Conservation (phyloP, 2,797 vertebrate species). For the Semotilus atromaculatus region DNA sequence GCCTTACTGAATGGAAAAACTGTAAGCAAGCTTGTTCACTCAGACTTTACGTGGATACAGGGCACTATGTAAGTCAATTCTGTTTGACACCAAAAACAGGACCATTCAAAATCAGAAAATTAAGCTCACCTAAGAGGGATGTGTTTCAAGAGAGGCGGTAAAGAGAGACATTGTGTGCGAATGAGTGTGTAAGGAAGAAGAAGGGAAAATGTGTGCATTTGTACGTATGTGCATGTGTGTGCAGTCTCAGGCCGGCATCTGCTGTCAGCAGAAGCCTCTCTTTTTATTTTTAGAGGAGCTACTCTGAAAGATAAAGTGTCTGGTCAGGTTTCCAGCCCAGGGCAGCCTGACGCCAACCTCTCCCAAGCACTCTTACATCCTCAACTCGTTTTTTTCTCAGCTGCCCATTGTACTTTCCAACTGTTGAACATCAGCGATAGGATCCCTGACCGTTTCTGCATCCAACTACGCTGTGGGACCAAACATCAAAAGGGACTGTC, state of each 20-base stretch:
- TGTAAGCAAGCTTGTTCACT: conserved; percentile 38
- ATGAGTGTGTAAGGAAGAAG: conserved; percentile 26
- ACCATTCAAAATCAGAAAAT: conserved; percentile 63
- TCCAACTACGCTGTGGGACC: conserved; percentile 57
- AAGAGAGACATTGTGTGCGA: conserved; percentile 40
- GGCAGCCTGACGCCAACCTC: conserved; percentile 77
- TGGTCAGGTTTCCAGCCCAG: conserved; percentile 78
- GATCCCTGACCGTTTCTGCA: conserved; percentile 57
- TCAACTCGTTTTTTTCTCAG: conserved; percentile 39
- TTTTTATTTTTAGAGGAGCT: conserved; percentile 78
- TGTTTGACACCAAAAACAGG: conserved; percentile 69
- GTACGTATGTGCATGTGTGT: conserved; percentile 55
- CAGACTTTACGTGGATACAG: conserved; percentile 33
- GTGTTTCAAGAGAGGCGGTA: conserved; percentile 10
- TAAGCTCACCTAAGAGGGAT: conserved; percentile 51
- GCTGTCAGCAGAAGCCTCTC: conserved; percentile 76
- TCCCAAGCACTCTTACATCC: conserved; percentile 57
- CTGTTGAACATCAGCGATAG: conserved; percentile 43
- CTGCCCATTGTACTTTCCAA: conserved; percentile 56
- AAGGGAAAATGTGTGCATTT: conserved; percentile 45
- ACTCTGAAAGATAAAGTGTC: conserved; percentile 72
- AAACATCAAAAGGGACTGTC: conserved; percentile 44
- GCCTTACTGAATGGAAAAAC: conserved; percentile 46
- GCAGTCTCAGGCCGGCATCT: conserved; percentile 67
- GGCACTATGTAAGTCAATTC: conserved; percentile 38